Base-by-base conservation (phyloP, 2,888 invertebrate species). In the Branchipolynoe longqiensis region DNA sequence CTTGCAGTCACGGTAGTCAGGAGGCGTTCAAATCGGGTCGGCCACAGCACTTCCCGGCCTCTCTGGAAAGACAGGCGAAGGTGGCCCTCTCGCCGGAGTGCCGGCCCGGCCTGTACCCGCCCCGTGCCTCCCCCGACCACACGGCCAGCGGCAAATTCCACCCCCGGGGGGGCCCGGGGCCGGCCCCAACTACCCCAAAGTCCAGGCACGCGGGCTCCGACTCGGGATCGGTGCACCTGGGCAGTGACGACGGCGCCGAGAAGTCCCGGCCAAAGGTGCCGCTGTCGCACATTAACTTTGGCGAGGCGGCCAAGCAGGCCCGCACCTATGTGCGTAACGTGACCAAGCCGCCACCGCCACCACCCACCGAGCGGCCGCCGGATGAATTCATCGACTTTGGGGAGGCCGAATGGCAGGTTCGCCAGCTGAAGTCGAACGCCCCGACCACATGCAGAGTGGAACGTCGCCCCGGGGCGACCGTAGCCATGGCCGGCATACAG, bases 271-370 rank as follows among this genome's bases (percentile, higher is more conserved):
- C 25, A 33, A 36, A 41, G 12, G 31, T 59, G 2, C 85, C 85
- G 6, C n/a, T 85, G 3, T 48, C 69, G 14, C 59, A 69, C 41
- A 62, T 85, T n/a, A 59, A 69, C 31, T 83, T 83, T 41, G 83
- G 83, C 28, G 64, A 83, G 18, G 83, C 83, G 18, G 83, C 62
- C 28, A 64, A 69, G 31, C 31, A n/a, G 48, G 64, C 83, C 25
- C 41, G 33, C 18, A 73, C 3, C 38, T 25, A 62, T 25, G n/a
- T 31, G 4, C 3, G 28, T 2, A 14, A 25, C 4, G 25, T 14
- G 14, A 31, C 25, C 62, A 56, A 56, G 56, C 3, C n/a, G 25
- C n/a, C 56, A 1, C 56, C 56, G n/a, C 56, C 56, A 12, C 6
- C 56, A 14, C 6, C 56, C 56, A 56, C 3, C 3, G 12, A 56